Base-by-base conservation (phyloP, 2,113 vertebrate genomes). In the Alligator sinensis region DNA sequence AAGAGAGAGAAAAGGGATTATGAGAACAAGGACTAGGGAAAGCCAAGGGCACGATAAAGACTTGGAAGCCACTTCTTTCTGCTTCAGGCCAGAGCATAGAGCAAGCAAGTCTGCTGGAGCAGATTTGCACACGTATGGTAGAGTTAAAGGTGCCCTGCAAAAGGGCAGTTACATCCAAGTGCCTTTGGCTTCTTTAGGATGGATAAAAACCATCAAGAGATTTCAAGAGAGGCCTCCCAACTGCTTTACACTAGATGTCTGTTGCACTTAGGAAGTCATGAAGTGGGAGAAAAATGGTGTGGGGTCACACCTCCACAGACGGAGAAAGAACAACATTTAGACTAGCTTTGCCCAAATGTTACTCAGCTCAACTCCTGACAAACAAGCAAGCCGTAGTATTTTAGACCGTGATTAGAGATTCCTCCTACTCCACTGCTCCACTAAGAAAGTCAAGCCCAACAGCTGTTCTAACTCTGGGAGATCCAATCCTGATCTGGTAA, bases 1-100 rank as follows among this genome's bases (percentile, higher is more conserved):
- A 97, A 98, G 34, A 96, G 90, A 97, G 82, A 79, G 86, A 76
- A 89, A 84, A 80, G 85, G 83, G 84, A 91, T 86, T 38, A 70
- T 72, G 64, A n/a, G 54, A 58, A 82, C 80, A 4, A 94, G 55
- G 55, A 5, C n/a, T 19, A 92, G 5, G 68, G 80, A 78, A 4
- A 81, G 30, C 19, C 15, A 72, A 82, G 72, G 47, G 47, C 47
- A 47, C 8, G 8, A 47, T 47, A 47, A 47, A 47, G 8, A 47
- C 47, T 9, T 47, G 47, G 47, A 47, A 47, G 47, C 47, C 47
- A 47, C 47, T 47, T 47, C 47, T 47, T 47, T 47, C 47, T 47
- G 47, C 47, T 47, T 47, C 47, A 47, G 21, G 30, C 21, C 34
- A 38, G 30, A 47, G 68, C 70, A 38, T 7, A 74, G 11, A 7